Evolutionary conservation across 2,797 vertebrate genomes (phyloP), one percentile per base, ranked within the genome.

Genomic region (Phalanger gymnotis): DNA sequence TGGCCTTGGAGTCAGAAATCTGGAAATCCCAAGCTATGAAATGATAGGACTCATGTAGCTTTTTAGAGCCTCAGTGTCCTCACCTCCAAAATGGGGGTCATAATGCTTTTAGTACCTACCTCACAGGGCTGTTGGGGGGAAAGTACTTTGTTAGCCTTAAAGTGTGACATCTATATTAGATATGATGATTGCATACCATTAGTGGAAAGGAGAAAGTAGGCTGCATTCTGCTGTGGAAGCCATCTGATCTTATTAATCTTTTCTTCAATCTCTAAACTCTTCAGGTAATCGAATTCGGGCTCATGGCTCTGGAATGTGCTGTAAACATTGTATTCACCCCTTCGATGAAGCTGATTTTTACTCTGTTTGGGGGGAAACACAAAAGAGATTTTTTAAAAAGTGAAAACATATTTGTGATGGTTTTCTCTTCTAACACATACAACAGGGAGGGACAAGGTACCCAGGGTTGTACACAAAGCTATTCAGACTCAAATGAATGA

Each of bases 291-390:
- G 98, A 99, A 99, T 99, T 99, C 99, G 0, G 99, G 99, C 98
- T 99, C 99, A 95, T 99, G 99, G 99, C 99, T 99, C 99, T 99
- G 99, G 99, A 99, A 99, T 98, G 99, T 99, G 99, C 99, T 99
- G 99, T 99, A 99, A 99, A 99, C 99, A 98, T 99, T 99, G 99
- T 99, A 99, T 98, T 99, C 99, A 97, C 99, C 99, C 97, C 99
- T 96, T 94, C 99, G 99, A 94, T 99, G 99, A 97, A 99, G 99
- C 98, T 99, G 99, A 97, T 99, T 99, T 98, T 99, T 99, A 98
- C 99, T 99, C 99, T 99, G 98, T 13, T 1, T 95, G 95, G 95
- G 96, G 73, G 96, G n/a, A 96, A 92, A 89, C 14, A 95, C 3
- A 51, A 53, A 81, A 92, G 3, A 53, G 95, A 94, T 97, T 25